Percentiles rank a stretch among this genome's conserved stretches.
Conservation (phyloP, 92 coral and sea anemone genomes). For the Phenganax subtilis region DNA sequence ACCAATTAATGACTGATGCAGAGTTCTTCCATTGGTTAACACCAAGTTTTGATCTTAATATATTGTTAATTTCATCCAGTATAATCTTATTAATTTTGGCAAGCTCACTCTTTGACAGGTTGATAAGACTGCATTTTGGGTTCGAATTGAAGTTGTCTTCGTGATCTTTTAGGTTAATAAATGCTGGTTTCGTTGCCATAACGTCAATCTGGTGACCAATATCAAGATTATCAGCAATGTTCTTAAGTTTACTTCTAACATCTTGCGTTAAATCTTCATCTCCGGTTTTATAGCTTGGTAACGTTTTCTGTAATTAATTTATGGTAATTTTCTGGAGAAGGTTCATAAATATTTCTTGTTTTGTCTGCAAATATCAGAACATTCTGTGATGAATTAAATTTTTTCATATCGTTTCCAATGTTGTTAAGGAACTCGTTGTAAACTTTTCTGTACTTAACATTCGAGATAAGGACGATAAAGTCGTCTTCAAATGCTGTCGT, state of each 20-base stretch:
- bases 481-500: neutral
- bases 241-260: neutral
- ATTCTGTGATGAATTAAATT: neutral
- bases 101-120: neutral
- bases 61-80: too few relatives aligned
- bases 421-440: neutral
- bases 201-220: neutral
- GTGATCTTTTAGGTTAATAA: neutral
- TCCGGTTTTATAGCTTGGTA: neutral
- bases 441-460: neutral
- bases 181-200: conserved; percentile 1
- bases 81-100: too few relatives aligned
- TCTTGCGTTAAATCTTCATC: neutral
- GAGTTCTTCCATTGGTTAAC: too few relatives aligned
- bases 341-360: conserved; percentile 7
- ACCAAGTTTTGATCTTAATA: too few relatives aligned
- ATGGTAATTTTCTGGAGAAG: neutral
- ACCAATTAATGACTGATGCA: too few relatives aligned
- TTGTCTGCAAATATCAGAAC: conserved; percentile 2
- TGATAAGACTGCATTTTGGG: neutral
- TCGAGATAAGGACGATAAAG: neutral
- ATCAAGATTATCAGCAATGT: neutral
- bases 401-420: neutral
- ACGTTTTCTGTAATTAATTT: neutral
- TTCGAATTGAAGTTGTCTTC: too few relatives aligned